Base-by-base conservation (phyloP, 2,888 invertebrate species). In the Chrysotoxum bicinctum region DNA sequence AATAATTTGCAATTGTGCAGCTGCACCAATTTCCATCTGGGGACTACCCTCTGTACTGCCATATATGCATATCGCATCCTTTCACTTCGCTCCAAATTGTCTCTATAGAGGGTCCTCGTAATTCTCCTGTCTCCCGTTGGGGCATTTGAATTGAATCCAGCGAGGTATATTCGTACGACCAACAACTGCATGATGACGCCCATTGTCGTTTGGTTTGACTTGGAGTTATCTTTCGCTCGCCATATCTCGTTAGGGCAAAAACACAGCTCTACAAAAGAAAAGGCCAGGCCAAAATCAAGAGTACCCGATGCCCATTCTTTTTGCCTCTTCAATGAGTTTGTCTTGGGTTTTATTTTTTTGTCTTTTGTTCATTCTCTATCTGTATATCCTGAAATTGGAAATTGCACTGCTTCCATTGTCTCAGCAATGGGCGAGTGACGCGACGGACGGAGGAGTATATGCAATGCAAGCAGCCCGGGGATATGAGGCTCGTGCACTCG, bases 81-180 rank as follows among this genome's bases (percentile, higher is more conserved):
- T 85, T 85, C 85, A 80, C 85, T 85, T 85, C 80, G 85, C 73
- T 85, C 80, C 85, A 85, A 85, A 85, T 85, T 85, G 85, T 80
- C 80, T 85, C 80, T 75, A n/a, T n/a, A 75, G 79, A 79, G 84
- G 84, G 75, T 75, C 80, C 76, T 80, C 80, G 85, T 85, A 81
- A 80, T 77, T 80, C 73, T 73, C 19, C 56, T 43, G 73, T 73
- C 68, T 69, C 58, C 68, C 68, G 68, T 52, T 32, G 68, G 35
- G 30, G 48, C 66, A 62, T 80, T 85, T 54, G 76, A 80, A 80
- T 80, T 80, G 73, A 80, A 77, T 76, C 56, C 56, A 19, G 70
- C 64, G 37, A 32, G 21, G 19, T 23, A n/a, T 6, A 10, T 4
- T 14, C 54, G 12, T 73, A 12, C 62, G 1, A 62, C n/a, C 37